Evolutionary conservation across 2,113 vertebrate genomes (phyloP).

Genomic region (Chlorodrepanis virens): DNA sequence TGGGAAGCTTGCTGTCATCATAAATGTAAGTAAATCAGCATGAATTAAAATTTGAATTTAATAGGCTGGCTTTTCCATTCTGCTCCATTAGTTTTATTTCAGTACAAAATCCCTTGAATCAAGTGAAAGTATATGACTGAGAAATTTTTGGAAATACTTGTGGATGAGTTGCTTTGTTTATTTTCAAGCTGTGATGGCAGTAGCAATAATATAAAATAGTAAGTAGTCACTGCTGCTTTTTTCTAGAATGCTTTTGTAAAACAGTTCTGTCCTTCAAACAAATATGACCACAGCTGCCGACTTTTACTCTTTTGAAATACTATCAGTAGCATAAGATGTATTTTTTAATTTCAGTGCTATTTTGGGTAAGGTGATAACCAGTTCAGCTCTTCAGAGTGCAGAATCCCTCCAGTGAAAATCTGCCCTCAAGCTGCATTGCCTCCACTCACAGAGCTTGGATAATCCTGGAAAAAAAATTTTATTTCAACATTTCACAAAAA

Average conservation of each 20-base stretch:
- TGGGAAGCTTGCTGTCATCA: constrained; percentile 95
- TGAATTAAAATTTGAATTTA: not conserved
- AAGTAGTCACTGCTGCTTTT: not conserved
- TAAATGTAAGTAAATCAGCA: constrained; percentile 86
- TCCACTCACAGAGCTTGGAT: not conserved
- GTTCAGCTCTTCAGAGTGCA: not conserved
- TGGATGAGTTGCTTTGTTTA: not conserved
- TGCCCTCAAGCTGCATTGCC: not conserved
- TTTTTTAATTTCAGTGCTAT: not conserved
- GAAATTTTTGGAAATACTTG: not conserved
- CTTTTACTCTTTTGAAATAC: not conserved
- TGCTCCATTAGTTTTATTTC: constrained; percentile 7
- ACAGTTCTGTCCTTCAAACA: not conserved
- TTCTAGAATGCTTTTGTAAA: not conserved
- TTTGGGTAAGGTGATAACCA: not conserved
- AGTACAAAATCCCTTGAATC: not conserved
- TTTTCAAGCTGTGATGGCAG: not conserved
- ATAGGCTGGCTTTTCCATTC: not conserved
- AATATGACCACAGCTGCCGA: not conserved
- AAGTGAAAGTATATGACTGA: not conserved
- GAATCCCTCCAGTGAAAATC: not conserved
- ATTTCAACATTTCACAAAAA: not conserved
- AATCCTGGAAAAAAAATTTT: not conserved
- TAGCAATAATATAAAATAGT: not conserved
- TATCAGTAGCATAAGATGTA: not conserved